These are phyloP conservation scores for Platycercus adscitus DNA, from an alignment of 2,113 vertebrate species.

Conservation along the genomic window DNA sequence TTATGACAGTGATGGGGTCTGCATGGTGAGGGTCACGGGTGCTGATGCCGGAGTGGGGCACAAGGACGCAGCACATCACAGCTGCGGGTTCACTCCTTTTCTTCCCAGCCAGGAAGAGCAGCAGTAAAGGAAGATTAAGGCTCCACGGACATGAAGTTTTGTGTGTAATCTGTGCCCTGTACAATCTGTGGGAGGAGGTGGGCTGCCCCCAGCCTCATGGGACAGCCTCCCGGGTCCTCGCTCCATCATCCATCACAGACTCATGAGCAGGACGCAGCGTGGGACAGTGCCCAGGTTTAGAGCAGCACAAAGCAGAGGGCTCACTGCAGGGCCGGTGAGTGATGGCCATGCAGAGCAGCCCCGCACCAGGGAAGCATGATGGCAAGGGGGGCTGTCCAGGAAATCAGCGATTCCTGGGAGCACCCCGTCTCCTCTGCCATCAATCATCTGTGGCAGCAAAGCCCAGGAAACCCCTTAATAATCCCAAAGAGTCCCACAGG, in stretches of 20 bases:
- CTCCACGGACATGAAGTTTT: neutral
- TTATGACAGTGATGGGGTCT: neutral
- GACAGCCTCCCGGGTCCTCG: neutral
- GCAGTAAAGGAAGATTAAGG: neutral
- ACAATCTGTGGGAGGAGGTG: neutral
- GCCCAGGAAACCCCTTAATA: neutral
- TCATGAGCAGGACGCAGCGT: accelerated
- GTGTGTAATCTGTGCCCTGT: neutral
- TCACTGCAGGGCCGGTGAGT: accelerated
- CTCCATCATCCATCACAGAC: neutral
- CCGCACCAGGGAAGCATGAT: accelerated
- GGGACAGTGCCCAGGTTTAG: neutral
- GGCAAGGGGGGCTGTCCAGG: neutral
- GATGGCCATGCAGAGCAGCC: accelerated
- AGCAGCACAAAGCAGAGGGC: neutral
- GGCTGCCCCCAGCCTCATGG: neutral
- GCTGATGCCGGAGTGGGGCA: accelerated
- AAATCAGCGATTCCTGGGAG: neutral
- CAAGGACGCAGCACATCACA: neutral
- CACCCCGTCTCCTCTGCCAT: neutral
- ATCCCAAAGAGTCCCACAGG: neutral
- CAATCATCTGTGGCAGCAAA: neutral
- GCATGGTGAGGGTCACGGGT: accelerated
- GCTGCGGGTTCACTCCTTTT: neutral
- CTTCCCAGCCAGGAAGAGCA: neutral